Conservation (phyloP, 1,140 invertebrate species). For the Cherax destructor region DNA sequence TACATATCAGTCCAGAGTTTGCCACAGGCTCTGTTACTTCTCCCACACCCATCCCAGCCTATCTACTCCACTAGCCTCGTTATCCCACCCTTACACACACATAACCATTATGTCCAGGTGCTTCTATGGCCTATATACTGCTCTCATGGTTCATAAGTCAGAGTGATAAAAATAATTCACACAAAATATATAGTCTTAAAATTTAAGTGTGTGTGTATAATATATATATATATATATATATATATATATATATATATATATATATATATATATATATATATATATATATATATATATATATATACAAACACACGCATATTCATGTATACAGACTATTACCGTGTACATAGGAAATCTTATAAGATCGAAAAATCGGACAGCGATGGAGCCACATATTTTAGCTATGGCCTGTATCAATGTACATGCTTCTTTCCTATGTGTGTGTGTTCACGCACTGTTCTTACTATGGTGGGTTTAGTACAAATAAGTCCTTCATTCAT, state of each 20-base stretch:
- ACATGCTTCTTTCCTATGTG: slow-evolving; percentile 23
- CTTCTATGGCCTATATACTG: slow-evolving; percentile 45
- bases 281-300: slow-evolving; percentile 39
- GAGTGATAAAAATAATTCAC: slow-evolving; percentile 29
- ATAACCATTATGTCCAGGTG: slow-evolving; percentile 42
- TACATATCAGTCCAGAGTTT: slow-evolving; percentile 58
- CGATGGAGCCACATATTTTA: slow-evolving; percentile 49
- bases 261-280: slow-evolving; percentile 27
- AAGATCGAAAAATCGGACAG: slow-evolving; percentile 54
- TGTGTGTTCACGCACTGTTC: slow-evolving; percentile 34
- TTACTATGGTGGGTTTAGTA: slow-evolving; percentile 65
- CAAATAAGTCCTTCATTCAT: slow-evolving; percentile 66
- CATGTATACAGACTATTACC: slow-evolving; percentile 24
- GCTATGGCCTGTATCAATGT: slow-evolving; percentile 30
- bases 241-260: slow-evolving; percentile 42
- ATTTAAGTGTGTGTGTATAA: not conserved
- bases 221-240: slow-evolving; percentile 17
- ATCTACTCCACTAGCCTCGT: not conserved
- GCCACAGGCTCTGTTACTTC: slow-evolving; percentile 23
- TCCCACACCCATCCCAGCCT: not conserved
- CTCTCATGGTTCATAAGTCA: slow-evolving; percentile 32
- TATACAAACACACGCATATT: slow-evolving; percentile 31
- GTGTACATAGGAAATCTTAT: not conserved
- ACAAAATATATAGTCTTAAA: not conserved
- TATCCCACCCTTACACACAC: not conserved